A percentile compares a stretch with the other conserved stretches of the same genome.
Conservation (phyloP, 1,140 invertebrate genomes). For the Drosophila funebris region DNA sequence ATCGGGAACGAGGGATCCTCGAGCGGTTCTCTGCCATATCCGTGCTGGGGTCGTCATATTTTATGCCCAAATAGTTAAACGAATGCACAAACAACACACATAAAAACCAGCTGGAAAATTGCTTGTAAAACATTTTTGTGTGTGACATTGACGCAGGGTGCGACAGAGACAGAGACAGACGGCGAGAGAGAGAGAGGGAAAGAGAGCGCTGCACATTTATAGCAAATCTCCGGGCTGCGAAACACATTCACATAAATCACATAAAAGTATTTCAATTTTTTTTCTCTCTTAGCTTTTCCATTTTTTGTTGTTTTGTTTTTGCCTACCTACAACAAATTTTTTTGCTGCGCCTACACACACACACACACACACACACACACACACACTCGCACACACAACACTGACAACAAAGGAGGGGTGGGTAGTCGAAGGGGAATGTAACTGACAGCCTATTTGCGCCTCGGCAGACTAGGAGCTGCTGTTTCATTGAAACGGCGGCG, state of each 20-base stretch:
- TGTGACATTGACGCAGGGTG: constrained; percentile 56
- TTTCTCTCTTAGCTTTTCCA: constrained; percentile 19
- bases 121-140: constrained; percentile 81
- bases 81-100: constrained; percentile 68
- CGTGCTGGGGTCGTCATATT: constrained; percentile 32
- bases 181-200: background rate
- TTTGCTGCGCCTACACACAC: constrained; percentile 75
- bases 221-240: constrained; percentile 70
- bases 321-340: constrained; percentile 41
- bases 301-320: constrained; percentile 34
- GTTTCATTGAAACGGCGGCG: constrained; percentile 6
- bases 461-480: constrained; percentile 35
- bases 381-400: constrained; percentile 54
- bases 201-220: constrained; percentile 52
- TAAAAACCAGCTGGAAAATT: constrained; percentile 80
- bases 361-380: constrained; percentile 21
- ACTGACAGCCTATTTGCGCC: constrained; percentile 77
- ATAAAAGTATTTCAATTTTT: constrained; percentile 79
- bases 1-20: background rate
- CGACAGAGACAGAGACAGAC: constrained; percentile 14
- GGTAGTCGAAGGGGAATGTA: constrained; percentile 31
- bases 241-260: constrained; percentile 77
- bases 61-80: constrained; percentile 45
- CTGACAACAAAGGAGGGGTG: background rate
- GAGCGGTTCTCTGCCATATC: background rate